Conservation (phyloP, 2,797 vertebrate species). For the Myotis daubentonii region DNA sequence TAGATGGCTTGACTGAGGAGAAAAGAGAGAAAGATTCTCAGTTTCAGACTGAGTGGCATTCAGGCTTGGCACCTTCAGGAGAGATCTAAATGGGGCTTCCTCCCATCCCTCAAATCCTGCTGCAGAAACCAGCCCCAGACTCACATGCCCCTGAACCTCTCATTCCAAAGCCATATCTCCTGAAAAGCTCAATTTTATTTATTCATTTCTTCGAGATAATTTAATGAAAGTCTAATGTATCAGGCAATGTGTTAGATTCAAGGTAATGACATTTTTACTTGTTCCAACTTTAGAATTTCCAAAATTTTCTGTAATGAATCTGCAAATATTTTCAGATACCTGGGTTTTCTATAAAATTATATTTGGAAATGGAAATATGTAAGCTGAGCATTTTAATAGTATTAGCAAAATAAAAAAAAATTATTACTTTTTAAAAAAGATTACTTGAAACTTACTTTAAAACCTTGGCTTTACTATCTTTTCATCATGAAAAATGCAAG, state of each 20-base stretch:
- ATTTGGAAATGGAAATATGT: neutral
- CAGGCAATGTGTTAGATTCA: neutral
- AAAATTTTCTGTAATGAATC: neutral
- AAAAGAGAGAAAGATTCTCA: neutral
- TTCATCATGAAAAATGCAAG: neutral
- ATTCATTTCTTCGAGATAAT: neutral
- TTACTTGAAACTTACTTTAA: neutral
- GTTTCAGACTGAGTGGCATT: neutral
- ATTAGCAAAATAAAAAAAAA: neutral
- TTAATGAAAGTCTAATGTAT: neutral
- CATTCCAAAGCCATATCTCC: neutral
- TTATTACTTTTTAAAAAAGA: neutral
- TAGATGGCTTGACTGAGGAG: neutral
- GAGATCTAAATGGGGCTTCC: neutral
- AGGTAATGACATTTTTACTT: neutral
- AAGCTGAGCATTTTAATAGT: neutral
- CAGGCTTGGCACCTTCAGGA: neutral
- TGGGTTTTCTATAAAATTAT: constrained; percentile 12
- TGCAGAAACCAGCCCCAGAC: neutral
- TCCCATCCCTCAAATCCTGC: neutral
- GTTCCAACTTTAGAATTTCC: neutral
- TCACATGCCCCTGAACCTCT: neutral
- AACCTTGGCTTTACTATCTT: neutral
- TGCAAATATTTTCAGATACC: neutral
- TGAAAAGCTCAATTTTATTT: neutral